Percentiles rank a stretch among this genome's conserved stretches.
phyloP scores from a whole-genome alignment of 2,888 invertebrate species.

The Girardia tigrina region DNA sequence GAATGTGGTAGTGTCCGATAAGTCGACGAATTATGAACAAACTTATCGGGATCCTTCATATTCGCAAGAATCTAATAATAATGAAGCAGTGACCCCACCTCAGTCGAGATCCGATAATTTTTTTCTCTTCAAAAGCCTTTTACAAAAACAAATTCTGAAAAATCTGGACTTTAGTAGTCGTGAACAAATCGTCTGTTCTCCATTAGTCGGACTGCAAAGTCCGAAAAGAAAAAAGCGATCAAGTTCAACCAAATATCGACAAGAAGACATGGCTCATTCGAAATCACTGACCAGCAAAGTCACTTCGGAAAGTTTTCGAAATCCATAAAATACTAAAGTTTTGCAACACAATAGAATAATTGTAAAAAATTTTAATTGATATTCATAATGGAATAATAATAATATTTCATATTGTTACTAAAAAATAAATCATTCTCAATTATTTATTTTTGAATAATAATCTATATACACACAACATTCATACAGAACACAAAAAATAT shows the following conservation, averaged over 20 bases:
- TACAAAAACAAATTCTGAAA: not conserved
- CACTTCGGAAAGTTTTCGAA: not conserved
- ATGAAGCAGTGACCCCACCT: not conserved
- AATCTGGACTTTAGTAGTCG: not conserved
- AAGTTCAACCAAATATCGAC: not conserved
- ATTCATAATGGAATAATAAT: not conserved
- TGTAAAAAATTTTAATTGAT: not conserved
- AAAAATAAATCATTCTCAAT: conserved; percentile 4
- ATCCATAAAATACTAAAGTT: not conserved
- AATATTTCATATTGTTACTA: not conserved
- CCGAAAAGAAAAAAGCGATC: not conserved
- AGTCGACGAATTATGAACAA: not conserved
- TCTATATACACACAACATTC: too few relatives aligned
- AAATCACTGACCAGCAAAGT: not conserved
- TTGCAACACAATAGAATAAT: not conserved
- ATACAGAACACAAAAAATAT: too few relatives aligned
- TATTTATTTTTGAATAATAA: not conserved
- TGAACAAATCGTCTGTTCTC: conserved; percentile 15
- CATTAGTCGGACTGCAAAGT: not conserved
- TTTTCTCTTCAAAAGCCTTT: not conserved
- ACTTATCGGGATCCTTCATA: not conserved
- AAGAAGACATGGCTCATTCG: not conserved
- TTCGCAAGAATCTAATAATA: not conserved
- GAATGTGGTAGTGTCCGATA: not conserved
- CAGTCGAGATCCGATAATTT: not conserved